Evolutionary conservation across 2,797 vertebrate genomes (phyloP).

Genomic region (Dendrocincla fuliginosa): DNA sequence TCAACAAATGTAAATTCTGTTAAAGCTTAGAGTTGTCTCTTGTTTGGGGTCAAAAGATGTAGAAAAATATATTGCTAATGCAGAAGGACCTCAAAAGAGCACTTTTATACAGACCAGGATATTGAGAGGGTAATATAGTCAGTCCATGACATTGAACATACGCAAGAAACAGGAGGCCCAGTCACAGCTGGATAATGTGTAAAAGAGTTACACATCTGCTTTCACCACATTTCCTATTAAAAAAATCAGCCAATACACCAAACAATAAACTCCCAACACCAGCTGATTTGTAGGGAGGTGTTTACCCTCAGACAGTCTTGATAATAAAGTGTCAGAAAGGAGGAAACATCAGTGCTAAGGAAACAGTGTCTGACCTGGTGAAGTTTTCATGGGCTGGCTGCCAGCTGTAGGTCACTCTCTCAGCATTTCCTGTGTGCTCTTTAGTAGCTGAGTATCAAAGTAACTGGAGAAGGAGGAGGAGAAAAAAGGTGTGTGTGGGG

Average conservation of each 20-base stretch:
- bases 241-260: not conserved
- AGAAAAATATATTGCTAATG: not conserved
- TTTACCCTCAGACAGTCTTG: not conserved
- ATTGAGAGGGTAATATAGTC: fast-evolving
- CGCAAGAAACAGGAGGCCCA: not conserved
- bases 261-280: not conserved
- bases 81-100: not conserved
- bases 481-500: not conserved
- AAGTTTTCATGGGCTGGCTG: not conserved
- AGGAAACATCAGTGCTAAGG: not conserved
- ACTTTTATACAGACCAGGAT: not conserved
- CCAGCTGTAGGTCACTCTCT: not conserved
- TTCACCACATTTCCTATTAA: not conserved
- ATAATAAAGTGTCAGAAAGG: not conserved
- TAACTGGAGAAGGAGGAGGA: not conserved
- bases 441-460: not conserved
- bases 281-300: not conserved
- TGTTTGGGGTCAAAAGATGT: fast-evolving
- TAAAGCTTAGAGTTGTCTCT: not conserved
- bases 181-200: fast-evolving
- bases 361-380: not conserved
- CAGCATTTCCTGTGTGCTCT: not conserved
- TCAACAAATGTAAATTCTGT: not conserved
- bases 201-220: not conserved
- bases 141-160: not conserved